Evolutionary conservation across 2,797 vertebrate genomes (phyloP).

Genomic region (Spinibarbus caldwelli): DNA sequence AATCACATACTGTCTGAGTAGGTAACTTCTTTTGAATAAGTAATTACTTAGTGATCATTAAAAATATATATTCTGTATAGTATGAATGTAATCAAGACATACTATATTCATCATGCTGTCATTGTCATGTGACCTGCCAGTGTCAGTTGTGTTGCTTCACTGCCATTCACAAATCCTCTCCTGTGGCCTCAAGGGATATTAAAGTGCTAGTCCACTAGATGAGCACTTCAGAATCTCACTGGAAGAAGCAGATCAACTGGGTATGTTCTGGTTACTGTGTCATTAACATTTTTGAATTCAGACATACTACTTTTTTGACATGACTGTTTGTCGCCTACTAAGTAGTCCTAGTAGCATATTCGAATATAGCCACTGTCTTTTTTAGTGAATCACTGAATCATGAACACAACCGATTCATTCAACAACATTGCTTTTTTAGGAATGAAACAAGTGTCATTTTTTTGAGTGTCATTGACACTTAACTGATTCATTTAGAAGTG

Average conservation of each 20-base stretch:
- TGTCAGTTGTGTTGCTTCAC: too few species aligned
- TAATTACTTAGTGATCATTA: background rate
- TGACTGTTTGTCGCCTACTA: background rate
- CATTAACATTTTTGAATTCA: too few species aligned
- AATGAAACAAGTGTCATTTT: background rate
- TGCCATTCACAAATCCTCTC: too few species aligned
- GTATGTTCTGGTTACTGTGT: too few species aligned
- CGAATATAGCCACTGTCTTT: too few species aligned
- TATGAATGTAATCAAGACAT: background rate
- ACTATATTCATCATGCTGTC: too few species aligned
- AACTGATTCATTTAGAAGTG: background rate
- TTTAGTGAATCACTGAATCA: background rate
- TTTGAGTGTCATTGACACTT: background rate
- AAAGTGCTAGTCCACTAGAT: too few species aligned
- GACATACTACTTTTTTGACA: too few species aligned
- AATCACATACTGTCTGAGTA: background rate
- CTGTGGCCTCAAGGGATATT: too few species aligned
- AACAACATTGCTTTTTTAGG: background rate
- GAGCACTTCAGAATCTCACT: too few species aligned
- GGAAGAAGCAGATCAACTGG: too few species aligned
- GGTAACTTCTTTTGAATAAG: background rate
- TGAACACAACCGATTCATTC: background rate
- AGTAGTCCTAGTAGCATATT: background rate
- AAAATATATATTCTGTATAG: background rate
- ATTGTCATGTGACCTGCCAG: too few species aligned